Evolutionary conservation across 2,888 invertebrate genomes (phyloP).

Genomic region (Mimachlamys varia): DNA sequence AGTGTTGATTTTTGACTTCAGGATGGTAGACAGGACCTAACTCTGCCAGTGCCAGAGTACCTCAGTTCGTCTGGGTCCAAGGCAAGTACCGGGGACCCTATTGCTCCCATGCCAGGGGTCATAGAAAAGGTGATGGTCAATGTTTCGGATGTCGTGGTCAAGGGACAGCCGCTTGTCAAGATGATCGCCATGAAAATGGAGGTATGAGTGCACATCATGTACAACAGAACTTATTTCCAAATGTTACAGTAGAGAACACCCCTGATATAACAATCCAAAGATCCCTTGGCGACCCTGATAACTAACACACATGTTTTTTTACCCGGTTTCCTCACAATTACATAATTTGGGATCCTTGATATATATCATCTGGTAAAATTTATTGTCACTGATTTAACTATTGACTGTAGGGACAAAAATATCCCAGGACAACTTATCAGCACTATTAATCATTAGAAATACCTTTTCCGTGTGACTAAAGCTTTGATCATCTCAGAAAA

Average conservation of each 20-base stretch:
- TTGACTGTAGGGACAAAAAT: no score
- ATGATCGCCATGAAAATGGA: constrained; percentile 99
- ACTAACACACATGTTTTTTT: no score
- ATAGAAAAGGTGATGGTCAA: constrained; percentile 94
- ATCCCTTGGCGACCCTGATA: no score
- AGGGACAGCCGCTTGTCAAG: constrained; percentile 95
- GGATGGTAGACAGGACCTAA: constrained; percentile 75
- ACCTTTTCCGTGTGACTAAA: no score
- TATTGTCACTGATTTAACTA: no score
- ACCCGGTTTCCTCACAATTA: neutral
- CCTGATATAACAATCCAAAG: no score
- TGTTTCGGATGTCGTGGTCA: constrained; percentile 90
- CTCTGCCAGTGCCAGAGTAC: constrained; percentile 82
- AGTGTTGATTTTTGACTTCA: constrained; percentile 55
- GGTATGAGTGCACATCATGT: constrained; percentile 79
- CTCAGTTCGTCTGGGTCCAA: constrained; percentile 75
- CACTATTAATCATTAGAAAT: no score
- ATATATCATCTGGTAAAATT: no score
- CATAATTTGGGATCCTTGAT: neutral
- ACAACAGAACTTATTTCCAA: neutral
- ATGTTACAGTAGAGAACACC: neutral
- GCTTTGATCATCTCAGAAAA: no score
- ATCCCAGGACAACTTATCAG: no score
- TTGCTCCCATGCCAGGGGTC: constrained; percentile 98
- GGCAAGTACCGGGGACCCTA: constrained; percentile 83